Conservation (phyloP, 2,888 invertebrate species). For the Andrena marginata region DNA sequence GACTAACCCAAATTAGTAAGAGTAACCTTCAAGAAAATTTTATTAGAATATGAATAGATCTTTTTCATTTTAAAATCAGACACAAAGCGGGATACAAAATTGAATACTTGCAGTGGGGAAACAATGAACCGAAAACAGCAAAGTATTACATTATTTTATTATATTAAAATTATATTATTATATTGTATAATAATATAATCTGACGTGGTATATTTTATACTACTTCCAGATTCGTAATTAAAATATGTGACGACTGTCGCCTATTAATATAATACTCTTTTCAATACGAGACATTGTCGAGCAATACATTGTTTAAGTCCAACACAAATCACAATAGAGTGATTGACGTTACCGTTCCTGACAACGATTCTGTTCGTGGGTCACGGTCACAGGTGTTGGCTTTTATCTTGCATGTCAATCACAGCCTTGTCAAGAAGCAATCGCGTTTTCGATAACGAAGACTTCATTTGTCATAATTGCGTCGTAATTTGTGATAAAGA, state of each 20-base stretch:
- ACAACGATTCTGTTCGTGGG: conserved; percentile 20
- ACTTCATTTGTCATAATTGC: conserved; percentile 12
- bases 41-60: background rate
- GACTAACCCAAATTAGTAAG: no score
- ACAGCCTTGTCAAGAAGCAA: conserved; percentile 26
- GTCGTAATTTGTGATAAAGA: background rate
- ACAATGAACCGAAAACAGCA: background rate
- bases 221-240: background rate
- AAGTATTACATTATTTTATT: background rate
- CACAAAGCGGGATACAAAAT: background rate
- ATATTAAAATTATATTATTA: background rate
- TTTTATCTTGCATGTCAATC: conserved; percentile 26
- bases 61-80: background rate
- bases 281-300: background rate
- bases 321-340: background rate
- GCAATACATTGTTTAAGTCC: background rate
- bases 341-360: background rate
- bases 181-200: background rate
- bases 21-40: no score
- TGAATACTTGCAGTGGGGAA: background rate
- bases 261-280: background rate
- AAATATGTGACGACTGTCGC: background rate
- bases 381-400: conserved; percentile 21
- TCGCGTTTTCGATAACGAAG: conserved; percentile 15
- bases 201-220: no score